These are phyloP conservation scores for Theonella swinhoei DNA, from an alignment of 37 sponge, comb jelly and placozoan species.

Conservation along the genomic window DNA sequence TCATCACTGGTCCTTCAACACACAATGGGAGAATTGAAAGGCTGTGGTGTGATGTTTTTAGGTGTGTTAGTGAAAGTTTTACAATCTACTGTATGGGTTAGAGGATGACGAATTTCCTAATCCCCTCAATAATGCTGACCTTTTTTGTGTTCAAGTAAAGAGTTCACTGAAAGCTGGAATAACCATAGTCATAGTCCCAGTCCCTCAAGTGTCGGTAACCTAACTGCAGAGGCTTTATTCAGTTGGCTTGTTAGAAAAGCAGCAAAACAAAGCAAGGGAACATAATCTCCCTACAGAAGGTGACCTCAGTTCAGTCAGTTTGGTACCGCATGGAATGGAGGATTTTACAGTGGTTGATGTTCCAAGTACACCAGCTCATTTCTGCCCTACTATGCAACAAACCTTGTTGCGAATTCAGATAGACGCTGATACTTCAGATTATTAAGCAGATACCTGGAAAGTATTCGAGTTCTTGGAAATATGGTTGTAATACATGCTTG, in stretches of 20 bases:
- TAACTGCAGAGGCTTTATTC: not conserved
- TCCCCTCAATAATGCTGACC: conserved; percentile 17
- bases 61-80: conserved; percentile 8
- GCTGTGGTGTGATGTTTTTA: conserved; percentile 34
- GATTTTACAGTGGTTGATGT: not conserved
- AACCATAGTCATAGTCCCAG: conserved; percentile 23
- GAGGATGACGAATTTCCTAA: conserved; percentile 15
- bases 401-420: not conserved
- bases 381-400: not conserved
- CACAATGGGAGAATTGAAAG: conserved; percentile 38
- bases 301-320: not conserved
- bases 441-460: not conserved
- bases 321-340: not conserved
- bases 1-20: not conserved
- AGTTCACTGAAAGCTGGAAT: conserved; percentile 37
- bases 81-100: not conserved
- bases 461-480: not conserved
- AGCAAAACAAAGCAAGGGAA: not conserved
- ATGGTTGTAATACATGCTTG: not conserved
- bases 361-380: not conserved
- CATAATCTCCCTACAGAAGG: not conserved
- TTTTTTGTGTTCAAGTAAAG: conserved; percentile 25
- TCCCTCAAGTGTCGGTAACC: conserved; percentile 6
- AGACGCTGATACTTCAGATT: not conserved
- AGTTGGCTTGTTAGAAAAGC: not conserved